phyloP scores from a whole-genome alignment of 2,797 vertebrate genomes.

The Enteromius afrohamiltoni region DNA sequence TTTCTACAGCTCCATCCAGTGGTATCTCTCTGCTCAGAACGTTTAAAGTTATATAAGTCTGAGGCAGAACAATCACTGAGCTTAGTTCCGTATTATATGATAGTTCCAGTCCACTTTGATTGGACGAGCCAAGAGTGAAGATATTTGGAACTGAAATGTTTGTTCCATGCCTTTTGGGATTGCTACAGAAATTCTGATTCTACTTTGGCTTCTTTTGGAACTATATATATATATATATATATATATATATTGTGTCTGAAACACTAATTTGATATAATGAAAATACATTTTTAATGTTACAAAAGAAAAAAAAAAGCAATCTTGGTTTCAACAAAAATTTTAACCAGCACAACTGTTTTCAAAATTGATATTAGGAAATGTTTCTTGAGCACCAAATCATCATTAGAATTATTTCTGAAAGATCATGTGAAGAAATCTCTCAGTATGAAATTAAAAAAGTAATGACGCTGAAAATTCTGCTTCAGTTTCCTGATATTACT shows the following conservation, averaged over 20 bases:
- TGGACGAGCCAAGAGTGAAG: neutral
- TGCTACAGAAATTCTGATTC: neutral
- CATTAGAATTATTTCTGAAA: neutral
- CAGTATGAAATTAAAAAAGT: too few relatives aligned
- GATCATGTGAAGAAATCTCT: neutral
- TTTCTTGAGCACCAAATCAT: neutral
- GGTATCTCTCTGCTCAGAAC: conserved; percentile 7
- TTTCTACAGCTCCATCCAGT: conserved; percentile 53
- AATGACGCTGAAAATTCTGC: neutral
- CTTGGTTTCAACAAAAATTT: neutral
- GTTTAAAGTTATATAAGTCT: neutral
- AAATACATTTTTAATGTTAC: neutral
- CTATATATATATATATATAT: neutral
- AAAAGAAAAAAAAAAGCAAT: neutral
- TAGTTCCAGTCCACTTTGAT: neutral
- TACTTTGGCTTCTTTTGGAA: neutral
- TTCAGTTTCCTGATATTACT: neutral
- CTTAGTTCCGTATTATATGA: neutral
- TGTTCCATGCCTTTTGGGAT: neutral
- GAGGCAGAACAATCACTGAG: conserved; percentile 63
- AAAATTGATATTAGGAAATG: neutral
- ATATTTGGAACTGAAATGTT: conserved; percentile 15
- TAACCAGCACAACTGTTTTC: neutral
- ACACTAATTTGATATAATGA: neutral
- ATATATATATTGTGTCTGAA: neutral